Conservation (phyloP, 2,888 invertebrate species). For the Drosophila pegasa region DNA sequence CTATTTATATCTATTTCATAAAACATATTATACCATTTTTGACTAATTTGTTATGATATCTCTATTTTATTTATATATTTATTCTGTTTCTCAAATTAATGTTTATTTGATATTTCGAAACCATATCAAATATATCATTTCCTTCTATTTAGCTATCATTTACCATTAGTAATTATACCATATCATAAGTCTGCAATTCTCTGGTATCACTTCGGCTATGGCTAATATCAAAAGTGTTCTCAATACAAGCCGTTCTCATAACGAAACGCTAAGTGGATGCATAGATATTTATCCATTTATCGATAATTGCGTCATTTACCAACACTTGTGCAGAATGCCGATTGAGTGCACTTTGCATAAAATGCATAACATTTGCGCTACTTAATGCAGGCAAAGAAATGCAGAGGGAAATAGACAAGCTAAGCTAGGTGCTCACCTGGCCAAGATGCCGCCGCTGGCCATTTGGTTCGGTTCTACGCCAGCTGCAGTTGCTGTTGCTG, state of each 20-base stretch:
- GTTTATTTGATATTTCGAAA: no score
- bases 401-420: background rate
- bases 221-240: conserved; percentile 13
- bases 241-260: conserved; percentile 17
- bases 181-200: background rate
- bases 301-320: conserved; percentile 62
- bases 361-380: conserved; percentile 73
- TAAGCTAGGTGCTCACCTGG: conserved; percentile 23
- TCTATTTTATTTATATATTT: no score
- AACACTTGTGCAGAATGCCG: conserved; percentile 48
- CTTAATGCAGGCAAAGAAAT: conserved; percentile 60
- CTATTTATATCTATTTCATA: no score
- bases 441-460: conserved; percentile 21
- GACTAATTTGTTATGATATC: no score
- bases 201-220: no score
- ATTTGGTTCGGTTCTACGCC: conserved; percentile 8
- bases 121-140: no score
- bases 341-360: conserved; percentile 49
- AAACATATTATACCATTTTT: no score
- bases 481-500: conserved; percentile 48
- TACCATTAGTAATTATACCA: background rate
- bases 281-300: conserved; percentile 48
- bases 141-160: background rate
- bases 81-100: no score
- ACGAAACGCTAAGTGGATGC: conserved; percentile 42